phyloP scores from a whole-genome alignment of 2,888 invertebrate genomes.

The Ormia ochracea region DNA sequence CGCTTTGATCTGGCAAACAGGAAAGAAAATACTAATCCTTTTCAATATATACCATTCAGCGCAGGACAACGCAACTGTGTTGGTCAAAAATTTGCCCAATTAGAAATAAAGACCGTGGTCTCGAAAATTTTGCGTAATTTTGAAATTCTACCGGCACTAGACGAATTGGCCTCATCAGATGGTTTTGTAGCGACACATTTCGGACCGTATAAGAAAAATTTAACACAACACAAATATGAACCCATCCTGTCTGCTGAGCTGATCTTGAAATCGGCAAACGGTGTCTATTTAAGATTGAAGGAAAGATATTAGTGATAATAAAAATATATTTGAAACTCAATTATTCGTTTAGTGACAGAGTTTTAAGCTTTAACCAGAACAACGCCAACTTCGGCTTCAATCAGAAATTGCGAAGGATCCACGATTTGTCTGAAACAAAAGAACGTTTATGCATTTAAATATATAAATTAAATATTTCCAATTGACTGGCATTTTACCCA shows the following conservation, averaged over 20 bases:
- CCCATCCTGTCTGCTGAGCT: slow-evolving; percentile 77
- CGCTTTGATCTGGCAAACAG: slow-evolving; percentile 77
- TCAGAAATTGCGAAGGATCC: slow-evolving; percentile 66
- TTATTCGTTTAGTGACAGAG: not conserved
- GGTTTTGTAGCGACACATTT: slow-evolving; percentile 66
- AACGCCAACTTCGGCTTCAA: slow-evolving; percentile 71
- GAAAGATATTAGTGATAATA: slow-evolving; percentile 65
- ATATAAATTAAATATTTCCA: not conserved
- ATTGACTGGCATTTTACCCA: slow-evolving; percentile 65
- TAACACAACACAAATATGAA: slow-evolving; percentile 70
- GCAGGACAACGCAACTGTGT: slow-evolving; percentile 78
- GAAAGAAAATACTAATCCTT: slow-evolving; percentile 75
- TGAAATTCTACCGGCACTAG: slow-evolving; percentile 72
- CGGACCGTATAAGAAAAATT: slow-evolving; percentile 63
- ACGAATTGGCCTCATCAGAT: slow-evolving; percentile 69
- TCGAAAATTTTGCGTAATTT: slow-evolving; percentile 79
- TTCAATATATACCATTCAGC: slow-evolving; percentile 77
- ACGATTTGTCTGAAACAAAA: slow-evolving; percentile 67
- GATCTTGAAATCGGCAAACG: slow-evolving; percentile 78
- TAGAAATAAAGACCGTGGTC: slow-evolving; percentile 77
- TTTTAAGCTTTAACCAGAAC: slow-evolving; percentile 69
- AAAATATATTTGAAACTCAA: slow-evolving; percentile 3
- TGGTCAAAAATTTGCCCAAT: slow-evolving; percentile 72
- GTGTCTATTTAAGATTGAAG: slow-evolving; percentile 76
- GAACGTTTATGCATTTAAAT: not conserved